Evolutionary conservation across 2,888 invertebrate genomes (phyloP).

Genomic region (Protonemura montana): DNA sequence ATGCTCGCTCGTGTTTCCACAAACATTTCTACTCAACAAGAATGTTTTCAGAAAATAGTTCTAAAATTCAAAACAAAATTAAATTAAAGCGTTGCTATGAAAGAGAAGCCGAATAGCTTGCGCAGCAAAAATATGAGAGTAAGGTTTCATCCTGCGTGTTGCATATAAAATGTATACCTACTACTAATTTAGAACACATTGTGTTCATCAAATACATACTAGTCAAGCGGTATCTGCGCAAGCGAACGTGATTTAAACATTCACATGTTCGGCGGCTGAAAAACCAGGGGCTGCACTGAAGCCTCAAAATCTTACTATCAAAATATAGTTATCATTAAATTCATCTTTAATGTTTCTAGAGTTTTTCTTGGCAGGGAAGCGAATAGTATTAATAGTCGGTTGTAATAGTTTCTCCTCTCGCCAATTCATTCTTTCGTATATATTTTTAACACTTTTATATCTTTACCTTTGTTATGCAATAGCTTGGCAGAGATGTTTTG

Average conservation of each 20-base stretch:
- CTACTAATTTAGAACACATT: neutral
- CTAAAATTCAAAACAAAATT: neutral
- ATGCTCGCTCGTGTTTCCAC: neutral
- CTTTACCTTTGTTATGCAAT: slow-evolving; percentile 7
- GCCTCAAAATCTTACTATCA: neutral
- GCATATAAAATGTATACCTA: neutral
- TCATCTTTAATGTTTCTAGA: neutral
- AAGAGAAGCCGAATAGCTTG: neutral
- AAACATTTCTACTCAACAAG: neutral
- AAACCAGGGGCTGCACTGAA: neutral
- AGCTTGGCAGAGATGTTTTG: neutral
- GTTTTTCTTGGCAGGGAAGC: neutral
- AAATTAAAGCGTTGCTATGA: neutral
- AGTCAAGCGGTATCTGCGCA: neutral
- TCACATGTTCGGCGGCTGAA: neutral
- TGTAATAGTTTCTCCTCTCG: neutral
- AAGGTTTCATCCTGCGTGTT: too few relatives aligned
- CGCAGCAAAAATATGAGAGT: neutral
- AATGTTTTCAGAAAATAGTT: neutral
- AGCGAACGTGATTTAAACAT: neutral
- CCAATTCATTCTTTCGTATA: neutral
- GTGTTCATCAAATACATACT: neutral
- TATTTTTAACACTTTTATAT: slow-evolving; percentile 7
- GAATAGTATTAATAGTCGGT: neutral
- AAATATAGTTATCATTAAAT: neutral